These are phyloP conservation scores for Cynopterus sphinx DNA, from an alignment of 2,797 vertebrate species.

Conservation along the genomic window DNA sequence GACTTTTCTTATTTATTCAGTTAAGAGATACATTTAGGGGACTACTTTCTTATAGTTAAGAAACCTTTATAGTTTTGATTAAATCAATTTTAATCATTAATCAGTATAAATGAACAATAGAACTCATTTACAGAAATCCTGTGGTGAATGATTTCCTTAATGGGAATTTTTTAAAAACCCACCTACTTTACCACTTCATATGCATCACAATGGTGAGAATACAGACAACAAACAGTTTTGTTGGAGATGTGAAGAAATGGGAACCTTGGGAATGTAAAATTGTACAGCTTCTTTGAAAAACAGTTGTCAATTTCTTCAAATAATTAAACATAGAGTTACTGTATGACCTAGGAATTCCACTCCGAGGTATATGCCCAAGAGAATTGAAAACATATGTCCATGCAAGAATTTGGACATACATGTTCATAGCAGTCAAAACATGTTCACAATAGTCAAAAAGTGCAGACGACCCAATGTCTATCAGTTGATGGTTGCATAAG, in stretches of 20 bases:
- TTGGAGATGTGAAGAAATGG: neutral
- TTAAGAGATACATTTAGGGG: neutral
- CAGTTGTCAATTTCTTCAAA: neutral
- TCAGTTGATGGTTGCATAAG: neutral
- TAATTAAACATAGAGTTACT: neutral
- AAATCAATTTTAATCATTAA: neutral
- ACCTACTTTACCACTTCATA: neutral
- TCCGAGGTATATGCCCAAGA: neutral
- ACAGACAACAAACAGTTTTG: neutral
- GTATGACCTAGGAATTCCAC: neutral
- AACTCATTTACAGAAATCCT: conserved; percentile 19
- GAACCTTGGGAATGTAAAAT: neutral
- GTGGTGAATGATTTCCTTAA: neutral
- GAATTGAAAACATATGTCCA: neutral
- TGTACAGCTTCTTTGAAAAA: neutral
- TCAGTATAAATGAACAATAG: neutral
- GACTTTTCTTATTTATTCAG: neutral
- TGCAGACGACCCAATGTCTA: neutral
- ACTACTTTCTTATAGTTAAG: neutral
- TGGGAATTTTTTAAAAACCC: neutral
- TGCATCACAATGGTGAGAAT: neutral
- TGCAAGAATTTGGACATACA: neutral
- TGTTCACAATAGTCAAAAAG: neutral
- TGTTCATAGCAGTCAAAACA: neutral
- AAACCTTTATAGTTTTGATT: neutral